Base-by-base conservation (phyloP, 53 echinoderm and acorn worm species). In the Stichopus horrens region DNA sequence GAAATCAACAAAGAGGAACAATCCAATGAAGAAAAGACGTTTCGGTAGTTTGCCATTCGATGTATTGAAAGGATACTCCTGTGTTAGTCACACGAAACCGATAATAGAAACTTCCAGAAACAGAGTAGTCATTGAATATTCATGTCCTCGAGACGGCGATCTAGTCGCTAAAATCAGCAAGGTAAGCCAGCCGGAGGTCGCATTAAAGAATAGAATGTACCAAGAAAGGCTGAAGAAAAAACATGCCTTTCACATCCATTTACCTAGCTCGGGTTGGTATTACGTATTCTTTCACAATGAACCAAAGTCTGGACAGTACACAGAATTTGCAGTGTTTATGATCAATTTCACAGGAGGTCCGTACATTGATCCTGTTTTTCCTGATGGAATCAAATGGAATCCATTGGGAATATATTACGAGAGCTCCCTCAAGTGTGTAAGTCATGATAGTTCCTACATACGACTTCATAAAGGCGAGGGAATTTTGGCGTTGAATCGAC, bases 351-450 rank as follows among this genome's bases (percentile, higher is more conserved):
- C 81, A 18, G 81, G 81, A 58, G 21, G 57, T 4, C 3, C 58
- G 14, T 8, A 56, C 58, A 56, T 21, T 14, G 14, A 56, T n/a
- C 21, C 81, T 1, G 58, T 81, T 8, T 81, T 81, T 20, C 81
- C 81, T 9, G 81, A 81, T 7, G 81, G 81, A 56, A 81, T 81
- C 56, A 81, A 81, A 81, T 81, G 81, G 81, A 81, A 81, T 5
- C 81, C 81, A 16, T 56, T 54, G 5, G 71, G 71, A 7, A 21
- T 81, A 81, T 21, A 81, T 22, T 56, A 54, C 54, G 81, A 81
- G 9, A 56, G 58, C 57, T 21, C 6, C 0, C 8, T 81, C 18
- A 81, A 56, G 57, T 81, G 81, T 20, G 57, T 81, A 10, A 54
- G 57, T 8, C 81, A 81, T 56, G 21, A 57, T n/a, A 58, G 21